Conservation (phyloP, 2,888 invertebrate genomes). For the Cremastobaeus sp. region DNA sequence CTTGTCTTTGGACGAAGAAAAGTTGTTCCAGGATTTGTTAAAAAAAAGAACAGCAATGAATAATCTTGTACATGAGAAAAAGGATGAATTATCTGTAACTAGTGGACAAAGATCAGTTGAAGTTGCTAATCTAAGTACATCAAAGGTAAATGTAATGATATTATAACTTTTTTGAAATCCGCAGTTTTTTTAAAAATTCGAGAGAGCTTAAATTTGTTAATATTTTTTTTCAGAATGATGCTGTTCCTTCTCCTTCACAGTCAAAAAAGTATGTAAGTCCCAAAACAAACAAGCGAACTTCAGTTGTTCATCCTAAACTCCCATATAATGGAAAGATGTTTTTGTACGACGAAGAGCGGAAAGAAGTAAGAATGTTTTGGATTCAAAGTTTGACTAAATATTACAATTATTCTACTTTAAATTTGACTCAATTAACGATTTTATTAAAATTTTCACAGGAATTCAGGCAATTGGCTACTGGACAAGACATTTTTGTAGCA, state of each 20-base stretch:
- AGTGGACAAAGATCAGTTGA: not conserved
- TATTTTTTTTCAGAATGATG: slow-evolving; percentile 13
- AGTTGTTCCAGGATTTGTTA: not conserved
- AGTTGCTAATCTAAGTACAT: not conserved
- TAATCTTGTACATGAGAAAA: not conserved
- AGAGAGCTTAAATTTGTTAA: too few relatives aligned
- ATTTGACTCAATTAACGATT: not conserved
- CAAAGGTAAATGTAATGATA: slow-evolving; percentile 4
- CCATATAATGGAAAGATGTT: slow-evolving; percentile 8
- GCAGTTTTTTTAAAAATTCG: too few relatives aligned
- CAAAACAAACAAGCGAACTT: slow-evolving; percentile 17
- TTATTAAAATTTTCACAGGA: slow-evolving; percentile 4
- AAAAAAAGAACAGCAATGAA: slow-evolving; percentile 1
- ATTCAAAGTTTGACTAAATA: not conserved
- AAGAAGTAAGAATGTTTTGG: slow-evolving; percentile 10
- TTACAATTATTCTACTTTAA: slow-evolving; percentile 2
- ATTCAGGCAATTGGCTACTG: not conserved
- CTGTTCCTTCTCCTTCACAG: slow-evolving; percentile 4
- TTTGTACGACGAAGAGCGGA: slow-evolving; percentile 8
- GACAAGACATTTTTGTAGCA: slow-evolving; percentile 7
- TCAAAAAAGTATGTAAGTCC: slow-evolving; percentile 13
- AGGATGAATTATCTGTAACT: not conserved
- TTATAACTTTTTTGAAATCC: not conserved
- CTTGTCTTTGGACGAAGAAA: not conserved
- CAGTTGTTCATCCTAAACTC: slow-evolving; percentile 7